These are phyloP conservation scores for Knipowitschia caucasica DNA, from an alignment of 2,797 vertebrate species.

Conservation along the genomic window DNA sequence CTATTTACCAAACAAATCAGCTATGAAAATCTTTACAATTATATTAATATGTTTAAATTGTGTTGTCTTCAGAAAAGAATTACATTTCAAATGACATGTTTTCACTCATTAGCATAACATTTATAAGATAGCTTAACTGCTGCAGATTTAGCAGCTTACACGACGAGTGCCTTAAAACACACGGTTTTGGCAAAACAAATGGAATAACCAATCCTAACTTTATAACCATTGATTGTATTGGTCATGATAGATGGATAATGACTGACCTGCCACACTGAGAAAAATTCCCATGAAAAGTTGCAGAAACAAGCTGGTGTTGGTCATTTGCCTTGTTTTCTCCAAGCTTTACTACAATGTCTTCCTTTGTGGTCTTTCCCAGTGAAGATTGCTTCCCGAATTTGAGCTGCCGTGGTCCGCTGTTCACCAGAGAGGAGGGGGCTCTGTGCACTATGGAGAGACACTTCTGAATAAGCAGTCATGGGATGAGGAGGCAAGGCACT, in stretches of 20 bases:
- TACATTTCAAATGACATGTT: too few species aligned
- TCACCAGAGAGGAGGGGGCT: constrained; percentile 16
- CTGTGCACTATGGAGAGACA: not conserved
- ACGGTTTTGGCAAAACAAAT: not conserved
- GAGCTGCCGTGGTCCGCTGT: not conserved
- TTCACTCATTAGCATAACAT: too few species aligned
- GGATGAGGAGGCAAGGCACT: not conserved
- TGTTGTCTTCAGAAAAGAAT: too few species aligned
- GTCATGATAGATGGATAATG: not conserved
- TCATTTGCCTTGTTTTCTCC: constrained; percentile 47
- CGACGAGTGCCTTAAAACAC: not conserved
- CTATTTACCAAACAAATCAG: too few species aligned
- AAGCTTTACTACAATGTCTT: constrained; percentile 27
- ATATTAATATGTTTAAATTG: too few species aligned
- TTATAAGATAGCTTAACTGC: too few species aligned
- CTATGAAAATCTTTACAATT: too few species aligned
- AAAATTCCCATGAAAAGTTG: constrained; percentile 50
- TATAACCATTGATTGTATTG: not conserved
- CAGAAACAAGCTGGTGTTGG: constrained; percentile 23
- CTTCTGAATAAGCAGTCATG: not conserved
- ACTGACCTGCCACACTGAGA: constrained; percentile 59
- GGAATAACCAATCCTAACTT: not conserved
- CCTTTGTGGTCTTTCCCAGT: constrained; percentile 27
- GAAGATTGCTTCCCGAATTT: constrained; percentile 16
- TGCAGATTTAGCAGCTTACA: too few species aligned